These are phyloP conservation scores for Heloderma charlesbogerti DNA, from an alignment of 2,113 vertebrate species.

Conservation along the genomic window DNA sequence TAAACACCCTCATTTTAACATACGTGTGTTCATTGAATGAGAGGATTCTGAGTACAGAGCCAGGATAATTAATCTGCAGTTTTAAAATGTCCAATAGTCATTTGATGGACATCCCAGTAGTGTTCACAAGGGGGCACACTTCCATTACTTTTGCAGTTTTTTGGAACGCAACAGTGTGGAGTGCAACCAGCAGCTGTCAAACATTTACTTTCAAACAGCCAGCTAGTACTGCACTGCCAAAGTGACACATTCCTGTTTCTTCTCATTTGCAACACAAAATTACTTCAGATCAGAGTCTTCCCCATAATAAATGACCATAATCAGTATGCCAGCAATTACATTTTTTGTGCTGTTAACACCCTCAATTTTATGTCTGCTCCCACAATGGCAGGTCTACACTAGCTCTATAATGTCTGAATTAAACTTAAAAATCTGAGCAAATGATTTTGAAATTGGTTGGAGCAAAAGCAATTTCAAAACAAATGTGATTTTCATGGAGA, in stretches of 20 bases:
- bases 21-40: not conserved
- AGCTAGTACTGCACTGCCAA: slow-evolving; percentile 82
- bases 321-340: not conserved
- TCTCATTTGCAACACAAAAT: not conserved
- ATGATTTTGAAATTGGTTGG: not conserved
- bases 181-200: slow-evolving; percentile 77
- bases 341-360: not conserved
- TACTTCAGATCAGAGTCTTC: not conserved
- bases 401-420: accelerated
- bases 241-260: slow-evolving; percentile 48
- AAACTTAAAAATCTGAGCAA: not conserved
- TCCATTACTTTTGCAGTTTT: not conserved
- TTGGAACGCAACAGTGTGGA: slow-evolving; percentile 70
- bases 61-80: not conserved
- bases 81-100: not conserved
- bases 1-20: not conserved
- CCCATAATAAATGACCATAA: not conserved
- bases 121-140: slow-evolving; percentile 57
- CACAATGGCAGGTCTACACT: not conserved
- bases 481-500: not conserved
- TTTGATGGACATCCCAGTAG: not conserved
- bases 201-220: slow-evolving; percentile 71
- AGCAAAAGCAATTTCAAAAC: not conserved
- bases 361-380: not conserved
- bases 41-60: not conserved